Percentiles rank a stretch among this genome's conserved stretches.
Evolutionary conservation across 64 coral and sea anemone species (phyloP).

Genomic region (Stichodactyla mertensii): DNA sequence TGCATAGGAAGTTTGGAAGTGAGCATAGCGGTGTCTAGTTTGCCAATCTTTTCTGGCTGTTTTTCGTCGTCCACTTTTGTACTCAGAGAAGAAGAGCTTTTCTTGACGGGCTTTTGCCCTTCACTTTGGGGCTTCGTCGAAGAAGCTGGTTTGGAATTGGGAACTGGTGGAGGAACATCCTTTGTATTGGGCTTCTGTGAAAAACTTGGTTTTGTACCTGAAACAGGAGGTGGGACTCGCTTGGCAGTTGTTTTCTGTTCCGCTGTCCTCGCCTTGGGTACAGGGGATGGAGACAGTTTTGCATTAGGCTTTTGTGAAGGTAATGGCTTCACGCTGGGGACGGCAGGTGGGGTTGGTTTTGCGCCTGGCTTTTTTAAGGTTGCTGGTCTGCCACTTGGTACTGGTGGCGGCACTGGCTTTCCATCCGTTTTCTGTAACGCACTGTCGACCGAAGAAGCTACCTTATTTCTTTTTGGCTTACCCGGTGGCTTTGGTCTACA

Average conservation of each 20-base stretch:
- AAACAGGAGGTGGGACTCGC: slow-evolving; percentile 9
- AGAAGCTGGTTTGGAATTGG: background rate
- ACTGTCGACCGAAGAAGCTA: background rate
- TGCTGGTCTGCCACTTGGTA: background rate
- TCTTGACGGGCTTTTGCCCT: background rate
- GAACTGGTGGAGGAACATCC: background rate
- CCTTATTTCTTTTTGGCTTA: background rate
- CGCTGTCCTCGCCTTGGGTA: background rate
- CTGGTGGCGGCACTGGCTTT: background rate
- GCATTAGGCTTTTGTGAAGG: background rate
- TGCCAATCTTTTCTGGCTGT: slow-evolving; percentile 5
- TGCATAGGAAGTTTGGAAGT: background rate
- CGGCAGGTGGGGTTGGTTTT: slow-evolving; percentile 3
- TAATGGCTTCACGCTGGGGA: background rate
- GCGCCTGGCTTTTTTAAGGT: background rate
- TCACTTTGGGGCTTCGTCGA: background rate
- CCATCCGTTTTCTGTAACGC: background rate
- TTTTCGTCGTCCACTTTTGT: background rate
- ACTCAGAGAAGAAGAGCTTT: background rate
- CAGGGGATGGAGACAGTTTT: background rate
- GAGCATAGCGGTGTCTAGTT: slow-evolving; percentile 12
- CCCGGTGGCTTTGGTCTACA: slow-evolving; percentile 29
- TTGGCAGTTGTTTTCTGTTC: slow-evolving; percentile 12
- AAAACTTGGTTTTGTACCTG: background rate
- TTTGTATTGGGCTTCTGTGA: background rate